Evolutionary conservation across 2,888 invertebrate species (phyloP).

Genomic region (Argyra leucocephala): DNA sequence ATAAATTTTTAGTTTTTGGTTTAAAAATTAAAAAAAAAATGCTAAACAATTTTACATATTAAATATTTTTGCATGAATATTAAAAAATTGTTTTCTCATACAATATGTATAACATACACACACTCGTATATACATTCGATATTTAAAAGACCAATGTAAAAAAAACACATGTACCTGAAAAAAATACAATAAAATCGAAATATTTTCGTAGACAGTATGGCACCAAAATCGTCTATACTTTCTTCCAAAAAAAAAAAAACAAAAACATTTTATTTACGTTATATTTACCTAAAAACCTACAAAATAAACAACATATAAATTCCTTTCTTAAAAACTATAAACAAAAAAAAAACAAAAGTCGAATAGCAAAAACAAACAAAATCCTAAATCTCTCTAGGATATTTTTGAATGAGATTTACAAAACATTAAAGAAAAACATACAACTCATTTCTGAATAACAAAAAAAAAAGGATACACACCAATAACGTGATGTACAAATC

Average conservation of each 20-base stretch:
- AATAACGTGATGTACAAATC: background rate
- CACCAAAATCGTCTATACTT: constrained; percentile 24
- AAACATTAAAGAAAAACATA: background rate
- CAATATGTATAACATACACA: too few relatives aligned
- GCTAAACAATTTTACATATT: too few relatives aligned
- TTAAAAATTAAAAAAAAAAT: too few relatives aligned
- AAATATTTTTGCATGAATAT: too few relatives aligned
- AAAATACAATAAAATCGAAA: too few relatives aligned
- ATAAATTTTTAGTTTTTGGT: too few relatives aligned
- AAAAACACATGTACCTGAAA: too few relatives aligned
- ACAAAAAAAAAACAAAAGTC: background rate
- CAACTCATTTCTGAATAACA: background rate
- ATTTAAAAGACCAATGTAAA: too few relatives aligned
- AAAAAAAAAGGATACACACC: background rate
- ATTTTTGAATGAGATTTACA: background rate
- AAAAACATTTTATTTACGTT: too few relatives aligned
- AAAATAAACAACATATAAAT: background rate
- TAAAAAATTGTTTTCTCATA: too few relatives aligned
- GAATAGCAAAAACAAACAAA: background rate
- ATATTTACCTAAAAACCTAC: background rate
- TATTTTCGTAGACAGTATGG: constrained; percentile 31
- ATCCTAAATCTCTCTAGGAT: background rate
- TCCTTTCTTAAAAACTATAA: background rate
- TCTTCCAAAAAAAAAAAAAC: too few relatives aligned
- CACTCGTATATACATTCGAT: too few relatives aligned